A percentile compares a stretch with the other conserved stretches of the same genome.
Evolutionary conservation across 2,888 invertebrate species (phyloP).

Genomic region (Oligia fasciuncula): DNA sequence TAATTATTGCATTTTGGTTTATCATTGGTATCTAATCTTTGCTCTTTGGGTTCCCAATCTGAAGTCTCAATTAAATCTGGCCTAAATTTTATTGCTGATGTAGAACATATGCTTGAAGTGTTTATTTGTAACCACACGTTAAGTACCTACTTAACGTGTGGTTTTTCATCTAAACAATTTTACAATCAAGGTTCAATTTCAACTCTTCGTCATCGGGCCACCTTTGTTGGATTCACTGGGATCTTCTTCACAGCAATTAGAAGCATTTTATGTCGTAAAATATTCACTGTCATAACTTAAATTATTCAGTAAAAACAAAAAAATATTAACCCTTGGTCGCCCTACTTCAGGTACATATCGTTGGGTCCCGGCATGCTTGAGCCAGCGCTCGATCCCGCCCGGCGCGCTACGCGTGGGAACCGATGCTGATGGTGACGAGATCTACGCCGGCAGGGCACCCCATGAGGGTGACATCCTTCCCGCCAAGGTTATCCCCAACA

Average conservation of each 20-base stretch:
- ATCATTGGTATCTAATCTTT: constrained; percentile 5
- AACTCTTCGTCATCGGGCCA: neutral
- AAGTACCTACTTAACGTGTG: neutral
- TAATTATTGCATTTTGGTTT: neutral
- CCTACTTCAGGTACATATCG: constrained; percentile 84
- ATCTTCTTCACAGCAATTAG: constrained; percentile 8
- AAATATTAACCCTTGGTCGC: constrained; percentile 14
- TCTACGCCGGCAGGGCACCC: constrained; percentile 93
- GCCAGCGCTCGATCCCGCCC: constrained; percentile 86
- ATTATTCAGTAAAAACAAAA: neutral
- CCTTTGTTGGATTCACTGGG: constrained; percentile 7
- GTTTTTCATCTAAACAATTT: neutral
- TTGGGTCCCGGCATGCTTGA: constrained; percentile 88
- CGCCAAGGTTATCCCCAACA: constrained; percentile 92
- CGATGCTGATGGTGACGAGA: constrained; percentile 92
- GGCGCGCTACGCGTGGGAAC: constrained; percentile 90
- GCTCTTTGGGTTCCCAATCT: constrained; percentile 19
- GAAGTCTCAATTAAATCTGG: neutral
- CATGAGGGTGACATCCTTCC: constrained; percentile 92
- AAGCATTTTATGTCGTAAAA: neutral
- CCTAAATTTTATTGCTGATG: neutral
- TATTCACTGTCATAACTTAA: constrained; percentile 1
- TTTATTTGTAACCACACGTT: neutral
- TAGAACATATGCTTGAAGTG: neutral
- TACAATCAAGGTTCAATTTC: neutral